phyloP scores from a whole-genome alignment of 2,113 vertebrate genomes.

The Psilopogon haemacephalus region DNA sequence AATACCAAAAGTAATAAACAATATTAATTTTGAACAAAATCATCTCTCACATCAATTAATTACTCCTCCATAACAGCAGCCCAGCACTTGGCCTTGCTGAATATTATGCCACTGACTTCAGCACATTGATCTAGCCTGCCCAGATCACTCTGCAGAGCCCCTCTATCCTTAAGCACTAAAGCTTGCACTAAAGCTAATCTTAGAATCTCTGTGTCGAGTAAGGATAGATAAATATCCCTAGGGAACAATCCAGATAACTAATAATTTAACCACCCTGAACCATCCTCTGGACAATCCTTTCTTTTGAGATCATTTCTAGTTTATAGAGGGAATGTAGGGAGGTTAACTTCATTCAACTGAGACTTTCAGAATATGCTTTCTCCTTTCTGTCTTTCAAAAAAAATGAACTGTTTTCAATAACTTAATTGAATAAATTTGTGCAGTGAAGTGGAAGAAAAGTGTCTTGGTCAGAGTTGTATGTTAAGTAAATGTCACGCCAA shows the following conservation, averaged over 20 bases:
- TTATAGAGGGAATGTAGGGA: background rate
- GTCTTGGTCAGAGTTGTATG: background rate
- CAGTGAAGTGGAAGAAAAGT: background rate
- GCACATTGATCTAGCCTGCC: background rate
- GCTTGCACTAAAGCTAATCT: background rate
- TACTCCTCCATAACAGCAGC: too few relatives aligned
- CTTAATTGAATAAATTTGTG: background rate
- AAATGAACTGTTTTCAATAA: background rate
- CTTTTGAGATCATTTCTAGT: background rate
- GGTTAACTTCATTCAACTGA: background rate
- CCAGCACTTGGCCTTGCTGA: background rate
- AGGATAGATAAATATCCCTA: background rate
- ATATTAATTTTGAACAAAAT: too few relatives aligned
- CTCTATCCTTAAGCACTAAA: background rate
- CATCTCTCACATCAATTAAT: too few relatives aligned
- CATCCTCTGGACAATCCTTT: background rate
- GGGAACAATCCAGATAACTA: background rate
- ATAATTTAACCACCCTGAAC: background rate
- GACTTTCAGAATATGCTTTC: background rate
- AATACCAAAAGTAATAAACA: too few relatives aligned
- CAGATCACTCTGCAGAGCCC: background rate
- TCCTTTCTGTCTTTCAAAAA: background rate
- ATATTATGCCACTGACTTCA: accelerated
- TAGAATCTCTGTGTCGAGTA: background rate
- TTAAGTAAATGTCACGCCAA: background rate